phyloP scores from a whole-genome alignment of 1,140 invertebrate genomes.

The Platyura marginata region DNA sequence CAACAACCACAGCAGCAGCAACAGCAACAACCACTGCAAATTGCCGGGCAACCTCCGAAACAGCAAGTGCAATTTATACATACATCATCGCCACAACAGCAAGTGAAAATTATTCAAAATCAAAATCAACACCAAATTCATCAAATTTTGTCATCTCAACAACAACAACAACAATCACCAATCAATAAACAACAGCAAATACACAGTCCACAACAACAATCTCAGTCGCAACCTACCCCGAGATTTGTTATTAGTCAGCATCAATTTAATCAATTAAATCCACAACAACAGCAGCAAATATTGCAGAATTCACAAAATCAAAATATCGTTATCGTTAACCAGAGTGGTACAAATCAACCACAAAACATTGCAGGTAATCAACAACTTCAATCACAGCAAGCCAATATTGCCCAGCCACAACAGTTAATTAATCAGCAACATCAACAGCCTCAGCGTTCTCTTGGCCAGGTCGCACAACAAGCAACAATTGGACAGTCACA shows the following conservation, averaged over 20 bases:
- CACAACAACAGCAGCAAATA: constrained; percentile 32
- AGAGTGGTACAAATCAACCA: constrained; percentile 13
- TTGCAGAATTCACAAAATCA: constrained; percentile 22
- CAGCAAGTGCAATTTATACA: constrained; percentile 1
- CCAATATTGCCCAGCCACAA: constrained; percentile 16
- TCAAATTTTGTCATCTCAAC: constrained; percentile 8
- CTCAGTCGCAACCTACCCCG: constrained; percentile 5
- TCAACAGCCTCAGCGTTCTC: constrained; percentile 11
- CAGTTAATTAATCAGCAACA: constrained; percentile 18
- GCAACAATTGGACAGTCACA: constrained; percentile 1
- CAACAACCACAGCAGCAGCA: constrained; percentile 1
- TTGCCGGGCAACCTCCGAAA: neutral
- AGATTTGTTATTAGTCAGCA: constrained; percentile 26
- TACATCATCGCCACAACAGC: constrained; percentile 6
- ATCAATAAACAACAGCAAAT: too few species aligned
- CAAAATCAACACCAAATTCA: constrained; percentile 10
- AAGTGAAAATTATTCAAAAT: constrained; percentile 17
- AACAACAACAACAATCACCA: constrained; percentile 2
- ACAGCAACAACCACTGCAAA: neutral
- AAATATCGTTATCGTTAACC: constrained; percentile 22
- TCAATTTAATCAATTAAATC: constrained; percentile 33
- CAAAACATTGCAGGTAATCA: constrained; percentile 12
- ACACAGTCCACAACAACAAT: too few species aligned
- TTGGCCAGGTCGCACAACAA: constrained; percentile 9
- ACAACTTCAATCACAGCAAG: constrained; percentile 23